phyloP scores from a whole-genome alignment of 2,797 vertebrate genomes.

The Epinephelus coioides region DNA sequence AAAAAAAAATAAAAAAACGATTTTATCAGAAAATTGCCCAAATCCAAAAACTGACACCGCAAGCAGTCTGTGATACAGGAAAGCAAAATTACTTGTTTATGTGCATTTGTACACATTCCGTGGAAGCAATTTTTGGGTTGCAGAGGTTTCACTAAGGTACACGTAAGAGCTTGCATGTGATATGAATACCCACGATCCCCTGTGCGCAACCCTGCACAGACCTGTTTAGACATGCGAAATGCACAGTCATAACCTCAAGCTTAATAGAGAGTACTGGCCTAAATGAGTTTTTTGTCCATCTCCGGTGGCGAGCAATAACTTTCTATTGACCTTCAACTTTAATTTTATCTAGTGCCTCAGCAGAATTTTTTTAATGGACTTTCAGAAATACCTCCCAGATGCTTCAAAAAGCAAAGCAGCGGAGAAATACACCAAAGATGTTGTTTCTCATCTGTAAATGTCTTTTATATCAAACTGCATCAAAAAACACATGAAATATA shows the following conservation, averaged over 20 bases:
- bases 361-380: conserved; percentile 15
- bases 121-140: conserved; percentile 2
- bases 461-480: background rate
- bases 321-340: conserved; percentile 54
- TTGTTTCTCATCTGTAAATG: background rate
- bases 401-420: background rate
- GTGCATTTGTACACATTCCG: conserved; percentile 2
- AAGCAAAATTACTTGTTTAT: conserved; percentile 21
- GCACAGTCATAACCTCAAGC: conserved; percentile 39
- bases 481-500: conserved; percentile 2
- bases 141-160: conserved; percentile 8
- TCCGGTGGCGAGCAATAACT: conserved; percentile 43
- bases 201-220: conserved; percentile 22
- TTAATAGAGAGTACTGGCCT: conserved; percentile 42
- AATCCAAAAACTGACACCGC: conserved; percentile 24
- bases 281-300: conserved; percentile 52
- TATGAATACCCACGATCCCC: conserved; percentile 34
- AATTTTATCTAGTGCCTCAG: conserved; percentile 14
- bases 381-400: conserved; percentile 10
- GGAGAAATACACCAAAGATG: background rate
- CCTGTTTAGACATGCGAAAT: conserved; percentile 48
- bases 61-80: conserved; percentile 1
- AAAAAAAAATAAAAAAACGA: background rate
- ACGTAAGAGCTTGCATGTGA: background rate
- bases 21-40: conserved; percentile 43